Percentiles rank a stretch among this genome's conserved stretches.
phyloP scores from a whole-genome alignment of 64 coral and sea anemone species.

The Montipora cactus region DNA sequence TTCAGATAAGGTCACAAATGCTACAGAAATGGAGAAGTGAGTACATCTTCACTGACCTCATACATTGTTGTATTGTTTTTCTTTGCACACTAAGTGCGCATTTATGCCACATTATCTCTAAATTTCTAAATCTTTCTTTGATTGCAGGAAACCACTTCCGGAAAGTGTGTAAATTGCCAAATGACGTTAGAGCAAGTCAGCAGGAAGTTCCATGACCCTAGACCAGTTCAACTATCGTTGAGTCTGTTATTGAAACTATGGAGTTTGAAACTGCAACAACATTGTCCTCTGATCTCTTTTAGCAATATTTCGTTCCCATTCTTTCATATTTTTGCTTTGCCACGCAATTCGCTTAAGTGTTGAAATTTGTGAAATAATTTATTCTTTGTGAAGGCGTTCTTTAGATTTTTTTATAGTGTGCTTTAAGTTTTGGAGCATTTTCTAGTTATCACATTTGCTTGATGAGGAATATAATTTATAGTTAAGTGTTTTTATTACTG shows the following conservation, averaged over 20 bases:
- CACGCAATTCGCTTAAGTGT: neutral
- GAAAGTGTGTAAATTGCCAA: constrained; percentile 15
- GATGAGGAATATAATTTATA: neutral
- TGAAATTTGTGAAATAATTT: neutral
- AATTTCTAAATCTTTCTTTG: neutral
- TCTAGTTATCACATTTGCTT: neutral
- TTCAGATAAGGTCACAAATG: constrained; percentile 17
- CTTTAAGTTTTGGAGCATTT: neutral
- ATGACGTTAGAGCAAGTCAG: neutral
- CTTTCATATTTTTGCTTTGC: neutral
- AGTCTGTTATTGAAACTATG: neutral
- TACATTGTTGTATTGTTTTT: neutral
- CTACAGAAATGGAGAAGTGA: constrained; percentile 54
- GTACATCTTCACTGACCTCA: neutral
- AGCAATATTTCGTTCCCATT: neutral
- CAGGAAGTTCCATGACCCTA: neutral
- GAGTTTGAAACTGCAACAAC: neutral
- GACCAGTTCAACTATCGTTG: neutral
- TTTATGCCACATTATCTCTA: neutral
- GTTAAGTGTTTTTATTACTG: neutral
- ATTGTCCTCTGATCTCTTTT: neutral
- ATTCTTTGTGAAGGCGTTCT: neutral
- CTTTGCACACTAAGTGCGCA: neutral
- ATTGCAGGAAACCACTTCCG: constrained; percentile 28
- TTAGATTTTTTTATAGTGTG: neutral